Evolutionary conservation across 2,797 vertebrate genomes (phyloP).

Genomic region (Falco berigora): DNA sequence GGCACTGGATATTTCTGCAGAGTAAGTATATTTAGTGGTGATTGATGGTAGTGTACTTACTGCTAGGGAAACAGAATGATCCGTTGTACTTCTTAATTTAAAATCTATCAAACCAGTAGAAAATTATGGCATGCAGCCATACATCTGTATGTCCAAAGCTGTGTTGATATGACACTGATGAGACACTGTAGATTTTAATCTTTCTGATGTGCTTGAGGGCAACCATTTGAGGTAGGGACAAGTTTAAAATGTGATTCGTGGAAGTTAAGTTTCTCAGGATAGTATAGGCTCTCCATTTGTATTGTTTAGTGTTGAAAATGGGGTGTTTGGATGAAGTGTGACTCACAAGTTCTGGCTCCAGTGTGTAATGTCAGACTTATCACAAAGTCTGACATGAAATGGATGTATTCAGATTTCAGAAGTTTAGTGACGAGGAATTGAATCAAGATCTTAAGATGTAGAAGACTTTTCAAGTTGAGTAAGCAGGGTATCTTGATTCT

Average conservation of each 20-base stretch:
- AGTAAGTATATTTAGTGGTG: background rate
- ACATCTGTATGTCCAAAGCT: background rate
- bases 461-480: background rate
- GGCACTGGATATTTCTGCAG: background rate
- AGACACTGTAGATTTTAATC: background rate
- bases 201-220: background rate
- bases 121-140: background rate
- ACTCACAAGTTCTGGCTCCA: background rate
- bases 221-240: background rate
- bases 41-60: background rate
- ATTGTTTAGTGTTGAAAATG: background rate
- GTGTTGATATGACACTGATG: background rate
- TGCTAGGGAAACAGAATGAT: background rate
- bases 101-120: background rate
- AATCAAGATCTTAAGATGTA: background rate
- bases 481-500: background rate
- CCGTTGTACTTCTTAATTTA: background rate
- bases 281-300: background rate
- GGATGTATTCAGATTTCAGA: background rate
- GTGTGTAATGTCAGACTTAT: background rate
- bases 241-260: background rate
- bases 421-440: background rate
- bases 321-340: background rate
- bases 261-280: background rate
- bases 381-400: background rate